Evolutionary conservation across 2,797 vertebrate genomes (phyloP).

Genomic region (Pantherophis alleghaniensis): DNA sequence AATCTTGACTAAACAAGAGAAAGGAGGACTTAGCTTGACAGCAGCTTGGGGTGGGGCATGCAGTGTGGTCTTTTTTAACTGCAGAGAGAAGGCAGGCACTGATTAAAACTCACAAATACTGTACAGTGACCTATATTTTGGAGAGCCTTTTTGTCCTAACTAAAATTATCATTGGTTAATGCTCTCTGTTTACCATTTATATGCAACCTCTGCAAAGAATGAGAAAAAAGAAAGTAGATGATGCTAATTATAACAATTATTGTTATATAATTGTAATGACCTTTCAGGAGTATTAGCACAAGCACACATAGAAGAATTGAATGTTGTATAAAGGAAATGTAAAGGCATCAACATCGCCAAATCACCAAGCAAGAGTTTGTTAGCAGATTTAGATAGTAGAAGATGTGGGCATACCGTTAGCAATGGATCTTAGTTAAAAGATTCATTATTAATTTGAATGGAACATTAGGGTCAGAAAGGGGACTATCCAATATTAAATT

Average conservation of each 20-base stretch:
- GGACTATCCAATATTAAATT: neutral
- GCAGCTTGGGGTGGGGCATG: neutral
- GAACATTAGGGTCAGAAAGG: neutral
- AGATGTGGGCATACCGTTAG: neutral
- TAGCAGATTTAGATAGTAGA: neutral
- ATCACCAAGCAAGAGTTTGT: neutral
- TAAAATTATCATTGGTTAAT: constrained; percentile 10
- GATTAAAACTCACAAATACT: constrained; percentile 26
- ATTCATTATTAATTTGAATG: neutral
- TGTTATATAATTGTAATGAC: neutral
- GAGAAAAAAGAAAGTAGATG: neutral
- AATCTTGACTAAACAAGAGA: constrained; percentile 46
- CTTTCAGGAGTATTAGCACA: neutral
- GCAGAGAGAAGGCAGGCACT: constrained; percentile 24
- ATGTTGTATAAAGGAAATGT: neutral
- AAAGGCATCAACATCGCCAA: neutral
- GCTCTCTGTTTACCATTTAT: neutral
- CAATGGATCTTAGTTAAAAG: neutral
- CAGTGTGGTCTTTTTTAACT: neutral
- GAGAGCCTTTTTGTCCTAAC: neutral
- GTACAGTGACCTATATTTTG: constrained; percentile 34
- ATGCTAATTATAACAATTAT: neutral
- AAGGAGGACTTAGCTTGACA: neutral
- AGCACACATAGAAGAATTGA: neutral
- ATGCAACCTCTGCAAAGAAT: neutral